Evolutionary conservation across 2,113 vertebrate genomes (phyloP), one percentile per base, ranked within the genome.

Genomic region (Gorsachius goisagi): DNA sequence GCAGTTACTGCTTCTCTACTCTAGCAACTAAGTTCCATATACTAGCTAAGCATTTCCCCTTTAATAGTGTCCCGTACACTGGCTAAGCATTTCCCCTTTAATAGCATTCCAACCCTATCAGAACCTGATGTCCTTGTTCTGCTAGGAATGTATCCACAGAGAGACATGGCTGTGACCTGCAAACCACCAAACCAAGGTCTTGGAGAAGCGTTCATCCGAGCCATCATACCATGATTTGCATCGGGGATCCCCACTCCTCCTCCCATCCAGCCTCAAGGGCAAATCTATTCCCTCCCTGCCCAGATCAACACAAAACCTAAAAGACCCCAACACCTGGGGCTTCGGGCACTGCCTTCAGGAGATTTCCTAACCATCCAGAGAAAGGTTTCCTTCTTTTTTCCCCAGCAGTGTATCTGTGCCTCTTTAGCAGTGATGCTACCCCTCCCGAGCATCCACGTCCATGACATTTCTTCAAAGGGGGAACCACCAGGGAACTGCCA

Each of bases 401-500:
- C 58, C 35, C 59, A 80, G 55, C 45, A 83, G n/a, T 6, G 4
- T 86, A 45, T 80, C 68, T 68, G 30, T 67, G 30, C 47, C 68
- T 72, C 33, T 63, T 93, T 5, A 88, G 35, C 22, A 26, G 41
- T 2, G 0, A 14, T 4, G 39, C 22, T 78, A 20, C 39, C 27
- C 23, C 12, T 80, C n/a, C 8, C 0, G 0, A 69, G 63, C 59
- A 53, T 90, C 69, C 12, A 0, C 12, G 3, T 90, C 88, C 4
- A 0, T 12, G 68, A 64, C 0, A 4, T 41, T 53, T 64, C 86
- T 76, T 85, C 69, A 6, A 90, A 59, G 45, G 22, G 19, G 24
- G 53, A 84, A 73, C 41, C 92, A 93, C 62, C 62, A 73, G 96
- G 91, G 95, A 95, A 62, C 81, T 39, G 66, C 77, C 62, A 76